Percentiles rank a stretch among this genome's conserved stretches.
phyloP scores from a whole-genome alignment of 2,797 vertebrate species.

The Gadopsis marmoratus region DNA sequence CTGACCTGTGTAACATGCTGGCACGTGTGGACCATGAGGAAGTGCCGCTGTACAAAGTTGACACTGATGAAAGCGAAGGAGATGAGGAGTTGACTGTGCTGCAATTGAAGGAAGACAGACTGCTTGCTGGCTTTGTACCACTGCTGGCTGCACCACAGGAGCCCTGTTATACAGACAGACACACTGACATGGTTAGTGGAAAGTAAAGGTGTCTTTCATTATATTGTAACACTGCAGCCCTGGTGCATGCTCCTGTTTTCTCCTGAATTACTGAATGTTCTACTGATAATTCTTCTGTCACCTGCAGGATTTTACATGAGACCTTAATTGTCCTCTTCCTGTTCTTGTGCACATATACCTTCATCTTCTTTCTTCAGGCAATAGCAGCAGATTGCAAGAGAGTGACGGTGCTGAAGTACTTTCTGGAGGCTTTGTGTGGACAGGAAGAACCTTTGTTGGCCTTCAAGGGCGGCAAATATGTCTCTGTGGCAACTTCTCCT shows the following conservation, averaged over 20 bases:
- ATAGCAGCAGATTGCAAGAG: conserved; percentile 97
- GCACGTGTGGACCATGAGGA: conserved; percentile 94
- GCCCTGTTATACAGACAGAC: conserved; percentile 95
- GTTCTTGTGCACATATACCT: conserved; percentile 5
- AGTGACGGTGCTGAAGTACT: conserved; percentile 99
- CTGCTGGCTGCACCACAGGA: conserved; percentile 92
- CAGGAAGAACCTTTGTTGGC: conserved; percentile 99
- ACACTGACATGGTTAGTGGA: conserved; percentile 90
- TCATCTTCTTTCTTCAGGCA: conserved; percentile 73
- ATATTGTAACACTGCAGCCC: not conserved
- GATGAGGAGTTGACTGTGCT: conserved; percentile 88
- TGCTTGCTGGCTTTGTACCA: conserved; percentile 87
- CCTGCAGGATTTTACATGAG: not conserved
- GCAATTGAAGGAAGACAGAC: conserved; percentile 85
- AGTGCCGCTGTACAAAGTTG: conserved; percentile 93
- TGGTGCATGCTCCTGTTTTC: not conserved
- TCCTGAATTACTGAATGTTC: not conserved
- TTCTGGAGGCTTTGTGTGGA: conserved; percentile 99
- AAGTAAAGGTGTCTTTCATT: not conserved
- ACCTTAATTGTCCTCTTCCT: conserved; percentile 37
- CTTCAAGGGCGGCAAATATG: conserved; percentile 99
- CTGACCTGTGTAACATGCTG: conserved; percentile 95
- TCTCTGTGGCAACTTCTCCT: conserved; percentile 94
- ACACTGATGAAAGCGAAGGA: conserved; percentile 86
- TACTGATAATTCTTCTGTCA: not conserved